Evolutionary conservation across 2,888 invertebrate species (phyloP), one percentile per base, ranked within the genome.

Genomic region (Baccha elongata): DNA sequence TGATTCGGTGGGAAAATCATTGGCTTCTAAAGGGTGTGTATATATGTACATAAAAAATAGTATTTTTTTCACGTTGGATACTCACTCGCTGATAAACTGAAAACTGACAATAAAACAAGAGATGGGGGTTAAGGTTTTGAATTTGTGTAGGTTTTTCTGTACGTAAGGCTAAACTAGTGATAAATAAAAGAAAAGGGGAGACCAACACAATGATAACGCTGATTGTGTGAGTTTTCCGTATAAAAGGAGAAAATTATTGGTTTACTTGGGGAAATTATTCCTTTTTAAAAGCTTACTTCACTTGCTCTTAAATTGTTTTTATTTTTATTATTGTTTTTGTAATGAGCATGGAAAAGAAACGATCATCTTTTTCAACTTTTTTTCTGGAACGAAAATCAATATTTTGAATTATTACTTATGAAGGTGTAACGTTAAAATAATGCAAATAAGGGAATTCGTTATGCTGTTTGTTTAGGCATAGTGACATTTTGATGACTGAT

Each of bases 1-100:
- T 85, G 91, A 91, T 72, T 90, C 94, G 37, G 91, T 93, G 75
- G 93, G 93, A 55, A 92, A 94, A 89, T 94, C 94, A 53, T 90
- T 95, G 87, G 93, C 94, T 85, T 91, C 94, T 29, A 93, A 94
- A 92, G 95, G 95, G 95, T 95, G 92, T 89, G 90, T 91, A 91
- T 89, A 40, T 13, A 40, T 35, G 4, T 11, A 35, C 10, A 35
- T 21, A 32, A 19, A 58, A 62, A 68, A 37, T 52, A 23, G 53
- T 64, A 60, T 32, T 40, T 46, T 65, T 40, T 53, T 53, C 58
- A 19, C n/a, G 26, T 48, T n/a, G 29, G 17, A 21, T 10, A 26
- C 11, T 23, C 52, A 42, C 21, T n/a, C n/a, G n/a, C n/a, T n/a
- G n/a, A n/a, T n/a, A n/a, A n/a, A n/a, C n/a, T n/a, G 29, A 32